A percentile compares a stretch with the other conserved stretches of the same genome.
Conservation (phyloP, 2,797 vertebrate species). For the Antrozous pallidus region DNA sequence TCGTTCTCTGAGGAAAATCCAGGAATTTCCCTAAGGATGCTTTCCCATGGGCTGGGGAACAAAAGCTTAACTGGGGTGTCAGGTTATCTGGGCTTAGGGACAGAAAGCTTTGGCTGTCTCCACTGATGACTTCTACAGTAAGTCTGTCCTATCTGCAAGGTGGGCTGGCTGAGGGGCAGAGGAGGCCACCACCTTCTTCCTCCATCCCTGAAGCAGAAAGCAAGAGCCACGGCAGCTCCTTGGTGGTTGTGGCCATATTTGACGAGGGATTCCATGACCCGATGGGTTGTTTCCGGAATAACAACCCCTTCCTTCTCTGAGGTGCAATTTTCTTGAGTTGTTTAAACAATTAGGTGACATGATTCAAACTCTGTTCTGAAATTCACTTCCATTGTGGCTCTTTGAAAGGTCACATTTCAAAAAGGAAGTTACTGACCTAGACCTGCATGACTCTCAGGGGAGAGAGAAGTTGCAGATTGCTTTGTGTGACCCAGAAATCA, state of each 20-base stretch:
- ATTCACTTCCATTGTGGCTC: not conserved
- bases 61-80: not conserved
- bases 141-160: not conserved
- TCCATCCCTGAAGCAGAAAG: not conserved
- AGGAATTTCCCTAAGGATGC: not conserved
- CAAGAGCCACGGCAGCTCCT: not conserved
- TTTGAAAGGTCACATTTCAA: not conserved
- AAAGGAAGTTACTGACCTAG: not conserved
- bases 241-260: not conserved
- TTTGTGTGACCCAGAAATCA: not conserved
- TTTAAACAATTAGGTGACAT: not conserved
- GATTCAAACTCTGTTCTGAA: not conserved
- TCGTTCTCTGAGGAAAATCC: not conserved
- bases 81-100: not conserved
- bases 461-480: not conserved
- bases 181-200: not conserved
- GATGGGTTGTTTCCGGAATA: not conserved
- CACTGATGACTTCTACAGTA: not conserved
- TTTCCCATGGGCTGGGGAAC: not conserved
- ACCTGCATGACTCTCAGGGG: not conserved
- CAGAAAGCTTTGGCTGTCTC: not conserved
- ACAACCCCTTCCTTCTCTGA: not conserved
- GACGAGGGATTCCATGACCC: not conserved
- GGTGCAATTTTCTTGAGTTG: not conserved
- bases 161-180: not conserved